Base-by-base conservation (phyloP, 23 tunicate species). In the Styela clava region DNA sequence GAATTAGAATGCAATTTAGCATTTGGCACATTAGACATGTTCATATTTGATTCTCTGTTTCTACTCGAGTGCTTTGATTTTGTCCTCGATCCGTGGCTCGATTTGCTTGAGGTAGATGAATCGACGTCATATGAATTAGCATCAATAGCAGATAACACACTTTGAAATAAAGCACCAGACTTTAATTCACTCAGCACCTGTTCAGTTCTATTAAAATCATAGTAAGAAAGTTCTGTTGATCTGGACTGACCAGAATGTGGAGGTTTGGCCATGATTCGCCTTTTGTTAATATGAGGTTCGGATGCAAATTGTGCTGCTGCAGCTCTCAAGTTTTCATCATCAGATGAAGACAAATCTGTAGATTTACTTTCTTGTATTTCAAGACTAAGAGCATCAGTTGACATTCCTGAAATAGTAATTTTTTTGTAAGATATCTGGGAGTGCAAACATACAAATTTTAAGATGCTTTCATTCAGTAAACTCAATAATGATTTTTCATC, bases 121-220 rank as follows among this genome's bases (percentile, higher is more conserved):
- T 44, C 56, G 56, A 44, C 56, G 12, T 44, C 56, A 44, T 5
- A 44, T 5, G 56, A 44, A 44, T 44, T 76, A 7, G 81, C 27
- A 52, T 76, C 81, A 25, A 28, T 62, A 16, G 87, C 61, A 24
- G 86, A 22, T 5, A 74, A 9, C 74, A 88, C 72, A 37, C 68
- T 85, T 34, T 85, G 71, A 34, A 89, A 89, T 67, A 89, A 74
- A 31, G 34, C 85, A 23, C 95, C 95, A 3, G 88, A 84, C 22
- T 85, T 68, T 7, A 85, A 62, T 52, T 89, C 95, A 37, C 85
- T 64, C 68, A 89, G 51, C 63, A 89, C 95, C 77, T 77, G 80
- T 22, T 89, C 88, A 25, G 89, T 82, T 3, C 89, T 63, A 52
- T 79, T 62, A 34, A 89, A 85, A 22, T 71, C 56, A 12, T 44